Evolutionary conservation across 2,888 invertebrate genomes (phyloP), one percentile per base, ranked within the genome.

Genomic region (Stomorhina lunata): DNA sequence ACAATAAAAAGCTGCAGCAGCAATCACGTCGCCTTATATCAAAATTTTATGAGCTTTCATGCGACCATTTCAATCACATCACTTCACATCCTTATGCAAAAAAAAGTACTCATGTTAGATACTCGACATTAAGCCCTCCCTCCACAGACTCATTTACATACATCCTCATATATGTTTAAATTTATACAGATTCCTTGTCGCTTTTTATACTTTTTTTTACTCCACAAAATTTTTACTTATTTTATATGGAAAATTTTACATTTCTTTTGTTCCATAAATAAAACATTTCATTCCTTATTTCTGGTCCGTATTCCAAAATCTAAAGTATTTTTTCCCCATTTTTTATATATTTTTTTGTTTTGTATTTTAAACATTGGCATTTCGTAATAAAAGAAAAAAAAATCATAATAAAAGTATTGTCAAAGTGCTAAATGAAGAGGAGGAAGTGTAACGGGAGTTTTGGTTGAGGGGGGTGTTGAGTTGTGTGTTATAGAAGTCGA

Each of bases 191-290:
- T 15, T 20, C 34, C 9, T 43, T 12, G 29, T 15, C 37, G 29
- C 45, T 25, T 61, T 45, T 25, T 5, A 20, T 45, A 50, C 27
- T 65, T 34, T 55, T 20, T 34, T 25, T 48, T 61, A 71, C 72
- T 79, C 69, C 57, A 78, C 55, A 57, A 20, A 17, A 45, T 12
- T 4, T 12, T 59, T 66, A 57, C 66, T 55, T 40, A 45, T 63
- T 43, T 69, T 45, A 82, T 22, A 68, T 55, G 69, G 40, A 15
- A 81, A 59, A 79, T 82, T 77, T 82, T 79, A 82, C 75, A 82
- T 76, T 82, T 82, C 82, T 82, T 82, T 82, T 82, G 82, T 82
- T 82, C 78, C 75, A 82, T 79, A 82, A 82, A 82, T 82, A 82
- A 82, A 76, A 82, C 79, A 82, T 82, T n/a, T 79, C 82, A 75